Evolutionary conservation across 2,888 invertebrate species (phyloP).

Genomic region (Drosophila algonquin): DNA sequence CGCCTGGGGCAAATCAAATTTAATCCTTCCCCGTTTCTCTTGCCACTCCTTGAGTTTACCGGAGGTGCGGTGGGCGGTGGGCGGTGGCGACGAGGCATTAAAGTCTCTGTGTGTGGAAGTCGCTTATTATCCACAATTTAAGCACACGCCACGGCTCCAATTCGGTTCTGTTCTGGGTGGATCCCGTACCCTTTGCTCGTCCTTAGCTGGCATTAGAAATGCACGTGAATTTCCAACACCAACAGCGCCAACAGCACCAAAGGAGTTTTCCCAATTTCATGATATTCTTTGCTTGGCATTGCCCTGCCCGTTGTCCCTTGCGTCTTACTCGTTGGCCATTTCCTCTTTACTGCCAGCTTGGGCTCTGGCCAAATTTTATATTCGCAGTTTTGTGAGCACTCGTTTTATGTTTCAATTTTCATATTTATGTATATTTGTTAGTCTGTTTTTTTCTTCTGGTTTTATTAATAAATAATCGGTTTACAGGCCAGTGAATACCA

Average conservation of each 20-base stretch:
- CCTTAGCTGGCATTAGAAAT: slow-evolving; percentile 34
- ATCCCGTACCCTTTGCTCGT: slow-evolving; percentile 27
- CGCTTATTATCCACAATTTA: slow-evolving; percentile 63
- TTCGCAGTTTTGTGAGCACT: slow-evolving; percentile 6
- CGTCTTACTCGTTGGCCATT: neutral
- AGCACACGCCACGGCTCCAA: slow-evolving; percentile 56
- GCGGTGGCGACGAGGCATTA: slow-evolving; percentile 12
- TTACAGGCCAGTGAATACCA: slow-evolving; percentile 28
- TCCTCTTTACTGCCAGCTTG: neutral
- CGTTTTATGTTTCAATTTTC: slow-evolving; percentile 3
- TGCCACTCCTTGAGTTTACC: neutral
- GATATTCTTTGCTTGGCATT: slow-evolving; percentile 8
- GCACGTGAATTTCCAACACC: slow-evolving; percentile 54
- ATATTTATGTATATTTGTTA: slow-evolving; percentile 10
- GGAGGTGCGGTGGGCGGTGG: neutral
- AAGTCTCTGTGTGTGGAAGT: slow-evolving; percentile 12
- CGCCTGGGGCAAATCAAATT: slow-evolving; percentile 60
- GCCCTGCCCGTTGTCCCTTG: slow-evolving; percentile 1
- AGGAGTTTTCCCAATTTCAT: slow-evolving; percentile 47
- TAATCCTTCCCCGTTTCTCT: slow-evolving; percentile 8
- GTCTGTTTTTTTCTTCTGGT: slow-evolving; percentile 42
- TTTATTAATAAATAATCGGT: slow-evolving; percentile 67
- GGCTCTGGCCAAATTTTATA: neutral
- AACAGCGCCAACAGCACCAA: neutral
- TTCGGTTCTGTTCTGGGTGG: slow-evolving; percentile 28